These are phyloP conservation scores for Erynnis tages DNA, from an alignment of 2,888 invertebrate genomes.

Conservation along the genomic window DNA sequence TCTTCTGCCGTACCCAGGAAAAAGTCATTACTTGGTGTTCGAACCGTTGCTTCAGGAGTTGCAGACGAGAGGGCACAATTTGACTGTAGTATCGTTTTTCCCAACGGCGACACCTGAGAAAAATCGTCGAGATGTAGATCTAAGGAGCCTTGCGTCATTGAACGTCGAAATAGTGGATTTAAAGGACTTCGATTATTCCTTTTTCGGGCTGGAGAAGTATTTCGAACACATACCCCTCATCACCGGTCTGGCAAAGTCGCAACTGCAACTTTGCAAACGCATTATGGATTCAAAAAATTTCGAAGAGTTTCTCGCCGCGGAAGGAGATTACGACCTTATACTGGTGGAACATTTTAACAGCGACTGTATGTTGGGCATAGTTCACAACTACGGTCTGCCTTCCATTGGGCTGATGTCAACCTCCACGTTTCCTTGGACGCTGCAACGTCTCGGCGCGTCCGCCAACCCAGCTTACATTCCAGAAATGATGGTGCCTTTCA, in stretches of 20 bases:
- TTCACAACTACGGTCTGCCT: constrained; percentile 78
- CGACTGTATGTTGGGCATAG: constrained; percentile 83
- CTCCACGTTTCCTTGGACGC: constrained; percentile 80
- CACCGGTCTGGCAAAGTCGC: constrained; percentile 38
- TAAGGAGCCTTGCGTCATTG: constrained; percentile 47
- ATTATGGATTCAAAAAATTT: constrained; percentile 39
- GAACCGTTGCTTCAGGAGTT: constrained; percentile 77
- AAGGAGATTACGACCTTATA: constrained; percentile 80
- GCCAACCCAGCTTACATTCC: constrained; percentile 82
- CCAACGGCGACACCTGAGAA: constrained; percentile 51
- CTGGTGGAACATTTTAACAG: constrained; percentile 82
- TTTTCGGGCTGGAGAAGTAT: constrained; percentile 45
- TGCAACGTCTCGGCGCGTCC: constrained; percentile 77
- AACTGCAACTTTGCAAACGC: constrained; percentile 49
- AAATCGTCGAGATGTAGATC: constrained; percentile 48
- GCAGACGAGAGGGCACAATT: constrained; percentile 78
- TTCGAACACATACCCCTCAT: constrained; percentile 44
- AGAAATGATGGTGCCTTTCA: constrained; percentile 50
- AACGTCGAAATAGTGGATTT: constrained; percentile 49
- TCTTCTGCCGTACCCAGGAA: constrained; percentile 80
- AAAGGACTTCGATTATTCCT: constrained; percentile 36
- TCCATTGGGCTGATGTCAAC: constrained; percentile 80
- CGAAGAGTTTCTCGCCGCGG: constrained; percentile 54
- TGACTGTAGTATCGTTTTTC: constrained; percentile 82
- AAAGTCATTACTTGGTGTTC: constrained; percentile 83